Evolutionary conservation across 2,797 vertebrate species (phyloP).

Genomic region (Megalops cyprinoides): DNA sequence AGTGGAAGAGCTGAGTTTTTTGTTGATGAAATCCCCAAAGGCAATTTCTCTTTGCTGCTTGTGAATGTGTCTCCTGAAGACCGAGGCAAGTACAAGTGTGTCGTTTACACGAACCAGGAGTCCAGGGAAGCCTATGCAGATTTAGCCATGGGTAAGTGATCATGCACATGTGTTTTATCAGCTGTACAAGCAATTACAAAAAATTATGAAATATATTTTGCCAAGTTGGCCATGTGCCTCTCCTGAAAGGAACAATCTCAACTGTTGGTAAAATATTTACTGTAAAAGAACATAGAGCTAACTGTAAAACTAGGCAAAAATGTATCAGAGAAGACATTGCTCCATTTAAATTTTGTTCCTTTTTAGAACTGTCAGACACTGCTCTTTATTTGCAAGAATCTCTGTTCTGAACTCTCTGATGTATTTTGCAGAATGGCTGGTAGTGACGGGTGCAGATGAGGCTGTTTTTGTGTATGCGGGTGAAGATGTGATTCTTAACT

Average conservation of each 20-base stretch:
- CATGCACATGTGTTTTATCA: not conserved
- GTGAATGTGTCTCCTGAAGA: slow-evolving; percentile 36
- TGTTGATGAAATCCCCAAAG: slow-evolving; percentile 31
- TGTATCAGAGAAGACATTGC: no score
- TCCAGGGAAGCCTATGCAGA: slow-evolving; percentile 29
- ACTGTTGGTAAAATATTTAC: no score
- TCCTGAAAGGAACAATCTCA: no score
- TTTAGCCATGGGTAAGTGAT: slow-evolving; percentile 32
- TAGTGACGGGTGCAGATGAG: slow-evolving; percentile 27
- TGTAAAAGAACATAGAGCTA: no score
- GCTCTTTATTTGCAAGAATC: no score
- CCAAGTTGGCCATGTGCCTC: no score
- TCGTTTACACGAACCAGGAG: slow-evolving; percentile 19
- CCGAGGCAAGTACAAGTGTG: slow-evolving; percentile 41
- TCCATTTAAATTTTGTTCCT: no score
- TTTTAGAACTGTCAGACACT: no score
- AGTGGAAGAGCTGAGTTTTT: slow-evolving; percentile 36
- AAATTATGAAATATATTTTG: no score
- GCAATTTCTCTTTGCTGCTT: slow-evolving; percentile 48
- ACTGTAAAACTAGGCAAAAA: no score
- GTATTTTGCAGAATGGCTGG: slow-evolving; percentile 30
- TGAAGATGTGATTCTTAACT: slow-evolving; percentile 33
- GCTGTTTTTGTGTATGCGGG: slow-evolving; percentile 23
- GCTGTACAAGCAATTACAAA: no score
- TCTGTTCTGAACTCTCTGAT: no score